Evolutionary conservation across 2,888 invertebrate genomes (phyloP), one percentile per base, ranked within the genome.

Genomic region (Psylliodes chrysocephalus): DNA sequence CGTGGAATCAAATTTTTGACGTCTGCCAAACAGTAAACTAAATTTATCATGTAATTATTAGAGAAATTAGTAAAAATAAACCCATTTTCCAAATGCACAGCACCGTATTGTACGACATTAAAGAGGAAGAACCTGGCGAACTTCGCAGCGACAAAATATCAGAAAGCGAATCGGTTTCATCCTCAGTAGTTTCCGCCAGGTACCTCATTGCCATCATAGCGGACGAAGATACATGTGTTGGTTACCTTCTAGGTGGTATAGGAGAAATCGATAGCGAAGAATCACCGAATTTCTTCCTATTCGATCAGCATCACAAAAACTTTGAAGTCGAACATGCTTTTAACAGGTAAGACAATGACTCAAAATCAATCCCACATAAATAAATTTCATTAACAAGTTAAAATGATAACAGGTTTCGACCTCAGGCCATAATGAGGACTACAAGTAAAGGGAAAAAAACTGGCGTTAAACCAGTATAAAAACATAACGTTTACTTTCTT

Each of bases 181-280:
- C 46, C 2, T n/a, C 49, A 18, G 33, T 40, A 12, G 10, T 44
- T 1, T 12, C 28, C 7, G 35, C 55, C 8, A 14, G 44, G 1
- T 55, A 64, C 4, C 60, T 74, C 7, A 66, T 74, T 17, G 67
- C 71, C 6, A 63, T 74, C 15, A 72, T 74, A 17, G 74, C 71
- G 46, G 74, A 74, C 59, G 74, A 74, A 59, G 74, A 74, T 42
- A 74, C 74, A 1, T 73, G 72, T 25, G 73, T 71, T 1, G 73
- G 74, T 10, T 74, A 71, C 28, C 46, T 73, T n/a, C 46, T 74
- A 14, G 74, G 73, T 44, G 74, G 74, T 15, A 74, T 73, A 18
- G 74, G 74, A 0, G 61, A 74, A 55, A 8, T 67, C 12, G 60
- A 70, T 46, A 66, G 66, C 25, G 49, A 65, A 14, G 62, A 63